Percentiles rank a stretch among this genome's conserved stretches.
phyloP scores from a whole-genome alignment of 2,888 invertebrate species.

The Gortyna flavago region DNA sequence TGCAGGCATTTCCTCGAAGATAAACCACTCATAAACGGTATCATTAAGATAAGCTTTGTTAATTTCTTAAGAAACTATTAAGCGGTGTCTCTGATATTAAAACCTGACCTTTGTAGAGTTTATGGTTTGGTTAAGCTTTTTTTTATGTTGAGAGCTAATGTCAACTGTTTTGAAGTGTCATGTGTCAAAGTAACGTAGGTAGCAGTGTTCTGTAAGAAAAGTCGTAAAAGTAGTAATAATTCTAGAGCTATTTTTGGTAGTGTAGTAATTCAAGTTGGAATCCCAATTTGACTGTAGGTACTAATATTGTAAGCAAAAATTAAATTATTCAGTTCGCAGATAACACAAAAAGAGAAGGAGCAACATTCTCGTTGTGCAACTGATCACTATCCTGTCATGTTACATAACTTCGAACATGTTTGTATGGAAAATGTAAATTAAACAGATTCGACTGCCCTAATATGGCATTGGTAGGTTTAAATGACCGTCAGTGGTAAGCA shows the following conservation, averaged over 20 bases:
- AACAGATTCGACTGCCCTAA: slow-evolving; percentile 69
- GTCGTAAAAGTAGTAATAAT: slow-evolving; percentile 24
- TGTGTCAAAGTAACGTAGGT: slow-evolving; percentile 61
- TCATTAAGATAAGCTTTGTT: slow-evolving; percentile 82
- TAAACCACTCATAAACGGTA: slow-evolving; percentile 77
- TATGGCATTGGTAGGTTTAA: slow-evolving; percentile 60
- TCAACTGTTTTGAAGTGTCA: slow-evolving; percentile 50
- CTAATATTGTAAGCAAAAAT: slow-evolving; percentile 11
- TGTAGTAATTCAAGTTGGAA: not conserved
- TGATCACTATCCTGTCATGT: slow-evolving; percentile 63
- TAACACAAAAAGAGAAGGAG: slow-evolving; percentile 45
- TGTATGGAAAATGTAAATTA: slow-evolving; percentile 67
- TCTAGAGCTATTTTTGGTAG: slow-evolving; percentile 4
- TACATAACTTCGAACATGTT: slow-evolving; percentile 63
- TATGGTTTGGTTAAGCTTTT: slow-evolving; percentile 45
- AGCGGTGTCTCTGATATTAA: slow-evolving; percentile 76
- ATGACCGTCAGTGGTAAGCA: slow-evolving; percentile 31
- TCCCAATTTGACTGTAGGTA: not conserved
- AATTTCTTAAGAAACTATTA: slow-evolving; percentile 83
- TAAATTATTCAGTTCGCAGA: slow-evolving; percentile 32
- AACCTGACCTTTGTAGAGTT: slow-evolving; percentile 72
- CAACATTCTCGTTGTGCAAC: slow-evolving; percentile 57
- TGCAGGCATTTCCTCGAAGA: slow-evolving; percentile 79
- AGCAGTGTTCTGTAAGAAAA: slow-evolving; percentile 9
- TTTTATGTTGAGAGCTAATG: slow-evolving; percentile 38